Conservation (phyloP, 2,113 vertebrate species). For the Coracopsis vasa region DNA sequence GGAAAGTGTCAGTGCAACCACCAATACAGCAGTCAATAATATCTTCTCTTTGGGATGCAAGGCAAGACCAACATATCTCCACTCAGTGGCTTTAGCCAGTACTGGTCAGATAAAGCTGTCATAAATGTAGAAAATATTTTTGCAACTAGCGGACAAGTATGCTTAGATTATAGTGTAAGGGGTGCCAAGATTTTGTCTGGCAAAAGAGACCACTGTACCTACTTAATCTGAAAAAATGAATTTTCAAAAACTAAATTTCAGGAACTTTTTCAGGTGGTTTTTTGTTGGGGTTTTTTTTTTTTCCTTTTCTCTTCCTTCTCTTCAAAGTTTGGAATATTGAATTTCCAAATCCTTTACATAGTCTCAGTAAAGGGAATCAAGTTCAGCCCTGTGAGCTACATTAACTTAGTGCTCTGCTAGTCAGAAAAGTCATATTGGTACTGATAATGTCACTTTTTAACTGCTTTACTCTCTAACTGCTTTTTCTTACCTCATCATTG, state of each 20-base stretch:
- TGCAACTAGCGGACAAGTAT: neutral
- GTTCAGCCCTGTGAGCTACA: neutral
- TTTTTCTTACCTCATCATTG: neutral
- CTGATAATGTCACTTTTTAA: neutral
- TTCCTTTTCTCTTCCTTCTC: neutral
- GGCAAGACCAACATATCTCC: accelerated
- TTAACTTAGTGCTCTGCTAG: neutral
- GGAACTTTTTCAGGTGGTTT: neutral
- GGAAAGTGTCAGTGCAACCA: neutral
- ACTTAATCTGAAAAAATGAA: neutral
- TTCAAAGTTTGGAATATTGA: neutral
- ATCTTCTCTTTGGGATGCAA: neutral
- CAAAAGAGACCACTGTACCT: neutral
- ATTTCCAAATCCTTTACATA: neutral
- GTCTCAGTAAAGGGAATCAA: neutral
- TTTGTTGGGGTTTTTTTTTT: no score
- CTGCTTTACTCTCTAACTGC: neutral
- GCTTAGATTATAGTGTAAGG: neutral
- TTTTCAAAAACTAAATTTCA: neutral
- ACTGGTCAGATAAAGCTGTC: neutral
- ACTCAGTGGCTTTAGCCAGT: neutral
- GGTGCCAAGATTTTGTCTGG: neutral
- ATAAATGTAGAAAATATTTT: neutral
- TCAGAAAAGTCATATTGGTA: neutral
- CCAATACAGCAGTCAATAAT: neutral